Conservation (phyloP, 2,113 vertebrate genomes). For the Grantiella picta region DNA sequence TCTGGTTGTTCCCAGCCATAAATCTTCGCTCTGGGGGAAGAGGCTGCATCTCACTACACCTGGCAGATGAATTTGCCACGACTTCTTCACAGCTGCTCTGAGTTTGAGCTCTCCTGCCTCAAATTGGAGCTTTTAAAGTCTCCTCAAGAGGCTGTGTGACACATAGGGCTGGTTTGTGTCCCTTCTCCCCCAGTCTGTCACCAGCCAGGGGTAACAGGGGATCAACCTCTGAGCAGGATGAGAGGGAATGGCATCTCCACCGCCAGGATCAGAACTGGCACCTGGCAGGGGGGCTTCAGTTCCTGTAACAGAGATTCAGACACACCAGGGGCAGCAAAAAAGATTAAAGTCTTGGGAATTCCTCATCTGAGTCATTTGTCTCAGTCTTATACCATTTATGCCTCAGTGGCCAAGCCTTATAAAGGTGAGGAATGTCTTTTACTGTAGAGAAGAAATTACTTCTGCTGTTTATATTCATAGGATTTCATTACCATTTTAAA, state of each 20-base stretch:
- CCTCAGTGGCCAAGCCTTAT: background rate
- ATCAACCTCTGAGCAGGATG: background rate
- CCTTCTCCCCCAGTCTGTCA: background rate
- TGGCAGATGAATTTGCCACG: rapidly evolving
- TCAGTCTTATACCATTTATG: background rate
- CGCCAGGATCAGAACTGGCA: background rate
- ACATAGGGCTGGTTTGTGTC: rapidly evolving
- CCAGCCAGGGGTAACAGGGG: background rate
- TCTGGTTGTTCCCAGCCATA: background rate
- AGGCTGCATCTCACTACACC: background rate
- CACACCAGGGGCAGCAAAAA: background rate
- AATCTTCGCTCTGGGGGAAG: background rate
- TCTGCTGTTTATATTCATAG: background rate
- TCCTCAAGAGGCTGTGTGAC: rapidly evolving
- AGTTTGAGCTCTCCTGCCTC: background rate
- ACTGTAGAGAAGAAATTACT: background rate
- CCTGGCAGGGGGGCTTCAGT: rapidly evolving
- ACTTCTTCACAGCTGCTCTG: background rate
- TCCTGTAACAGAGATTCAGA: background rate
- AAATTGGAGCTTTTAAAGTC: background rate
- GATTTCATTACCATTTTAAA: background rate
- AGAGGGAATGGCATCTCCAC: background rate
- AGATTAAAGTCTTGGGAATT: background rate
- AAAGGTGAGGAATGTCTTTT: background rate
- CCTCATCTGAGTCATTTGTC: background rate